These are phyloP conservation scores for Papilio protenor DNA, from an alignment of 2,888 invertebrate genomes.

Conservation along the genomic window DNA sequence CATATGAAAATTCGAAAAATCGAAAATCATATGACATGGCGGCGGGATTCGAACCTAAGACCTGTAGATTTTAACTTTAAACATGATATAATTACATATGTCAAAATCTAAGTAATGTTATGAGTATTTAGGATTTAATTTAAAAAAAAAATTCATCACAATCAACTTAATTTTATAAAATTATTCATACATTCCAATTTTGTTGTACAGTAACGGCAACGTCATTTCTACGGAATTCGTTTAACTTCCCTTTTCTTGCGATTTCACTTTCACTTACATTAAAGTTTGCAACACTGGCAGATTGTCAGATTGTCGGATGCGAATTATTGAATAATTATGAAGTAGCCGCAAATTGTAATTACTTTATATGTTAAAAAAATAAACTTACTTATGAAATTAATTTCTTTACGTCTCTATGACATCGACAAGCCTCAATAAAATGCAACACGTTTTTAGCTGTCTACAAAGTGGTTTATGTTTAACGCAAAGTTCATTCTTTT, in stretches of 20 bases:
- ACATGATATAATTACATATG: too few relatives aligned
- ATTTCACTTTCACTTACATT: slow-evolving; percentile 5
- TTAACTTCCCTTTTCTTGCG: background rate
- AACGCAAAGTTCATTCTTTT: slow-evolving; percentile 35
- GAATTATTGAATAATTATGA: background rate
- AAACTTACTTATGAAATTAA: background rate
- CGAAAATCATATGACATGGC: too few relatives aligned
- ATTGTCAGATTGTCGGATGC: background rate
- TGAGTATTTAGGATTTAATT: background rate
- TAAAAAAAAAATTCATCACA: background rate
- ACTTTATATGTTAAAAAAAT: background rate
- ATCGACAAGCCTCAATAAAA: slow-evolving; percentile 26
- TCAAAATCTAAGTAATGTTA: too few relatives aligned
- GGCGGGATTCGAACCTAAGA: too few relatives aligned
- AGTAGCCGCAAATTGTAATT: too few relatives aligned
- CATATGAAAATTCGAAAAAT: too few relatives aligned
- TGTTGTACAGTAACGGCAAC: background rate
- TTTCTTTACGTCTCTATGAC: background rate
- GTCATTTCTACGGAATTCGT: background rate
- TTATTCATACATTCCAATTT: background rate
- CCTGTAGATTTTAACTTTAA: too few relatives aligned
- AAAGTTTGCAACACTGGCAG: background rate
- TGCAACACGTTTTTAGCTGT: slow-evolving; percentile 18
- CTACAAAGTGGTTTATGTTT: slow-evolving; percentile 16
- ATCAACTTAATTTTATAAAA: background rate